Percentiles rank a stretch among this genome's conserved stretches.
Evolutionary conservation across 1,140 invertebrate species (phyloP).

Genomic region (Lysiphlebus fabarum): DNA sequence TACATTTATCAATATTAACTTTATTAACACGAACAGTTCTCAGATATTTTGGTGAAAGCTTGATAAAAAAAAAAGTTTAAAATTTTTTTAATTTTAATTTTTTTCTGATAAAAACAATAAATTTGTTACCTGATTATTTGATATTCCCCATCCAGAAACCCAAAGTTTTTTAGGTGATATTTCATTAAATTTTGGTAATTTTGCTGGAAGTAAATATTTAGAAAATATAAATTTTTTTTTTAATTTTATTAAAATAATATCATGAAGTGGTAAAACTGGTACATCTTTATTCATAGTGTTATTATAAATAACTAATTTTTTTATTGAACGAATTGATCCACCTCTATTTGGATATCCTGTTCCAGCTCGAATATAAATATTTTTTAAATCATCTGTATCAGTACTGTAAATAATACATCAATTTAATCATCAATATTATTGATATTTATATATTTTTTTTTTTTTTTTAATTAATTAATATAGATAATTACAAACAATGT

Average conservation of each 20-base stretch:
- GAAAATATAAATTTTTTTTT: constrained; percentile 29
- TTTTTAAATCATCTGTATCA: not conserved
- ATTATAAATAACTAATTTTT: constrained; percentile 20
- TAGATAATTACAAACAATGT: constrained; percentile 34
- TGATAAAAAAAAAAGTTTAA: too few species aligned
- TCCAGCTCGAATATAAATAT: constrained; percentile 31
- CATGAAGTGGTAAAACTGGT: constrained; percentile 20
- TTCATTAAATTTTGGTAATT: constrained; percentile 22
- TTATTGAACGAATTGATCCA: constrained; percentile 26
- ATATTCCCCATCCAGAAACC: constrained; percentile 35
- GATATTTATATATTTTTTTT: too few species aligned
- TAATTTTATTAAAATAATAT: constrained; percentile 31
- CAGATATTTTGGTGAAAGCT: too few species aligned
- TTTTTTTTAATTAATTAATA: too few species aligned
- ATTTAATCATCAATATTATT: too few species aligned
- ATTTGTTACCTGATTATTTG: constrained; percentile 3
- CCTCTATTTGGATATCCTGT: constrained; percentile 18
- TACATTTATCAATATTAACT: constrained; percentile 24
- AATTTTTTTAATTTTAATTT: too few species aligned
- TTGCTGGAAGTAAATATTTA: constrained; percentile 19
- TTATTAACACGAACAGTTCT: constrained; percentile 19
- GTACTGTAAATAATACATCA: too few species aligned
- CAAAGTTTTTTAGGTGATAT: constrained; percentile 21
- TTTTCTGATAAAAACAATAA: too few species aligned
- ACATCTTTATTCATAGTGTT: constrained; percentile 8